Conservation (phyloP, 2,113 vertebrate genomes). For the Caretta caretta region DNA sequence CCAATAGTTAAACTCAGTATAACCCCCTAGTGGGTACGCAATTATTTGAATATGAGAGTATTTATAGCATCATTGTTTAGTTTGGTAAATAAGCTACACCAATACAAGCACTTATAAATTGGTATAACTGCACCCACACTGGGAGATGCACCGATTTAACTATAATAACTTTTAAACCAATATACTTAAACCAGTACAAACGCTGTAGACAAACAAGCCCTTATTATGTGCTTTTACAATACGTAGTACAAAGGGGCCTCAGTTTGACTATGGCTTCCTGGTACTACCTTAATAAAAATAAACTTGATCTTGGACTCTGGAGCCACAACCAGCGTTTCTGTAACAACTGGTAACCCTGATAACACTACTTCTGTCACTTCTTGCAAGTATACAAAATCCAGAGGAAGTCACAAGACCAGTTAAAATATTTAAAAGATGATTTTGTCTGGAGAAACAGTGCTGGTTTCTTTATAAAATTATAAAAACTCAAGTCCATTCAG, state of each 20-base stretch:
- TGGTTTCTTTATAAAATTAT: background rate
- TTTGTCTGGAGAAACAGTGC: background rate
- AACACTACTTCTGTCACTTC: background rate
- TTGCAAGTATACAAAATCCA: accelerated
- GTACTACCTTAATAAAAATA: background rate
- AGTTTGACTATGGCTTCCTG: background rate
- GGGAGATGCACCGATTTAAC: background rate
- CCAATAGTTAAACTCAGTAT: background rate
- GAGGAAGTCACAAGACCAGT: background rate
- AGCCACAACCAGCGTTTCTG: accelerated
- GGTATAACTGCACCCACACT: background rate
- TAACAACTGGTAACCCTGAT: background rate
- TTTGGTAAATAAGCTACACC: background rate
- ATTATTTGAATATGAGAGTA: background rate
- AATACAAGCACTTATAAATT: background rate
- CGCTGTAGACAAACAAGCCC: background rate
- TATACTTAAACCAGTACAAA: background rate
- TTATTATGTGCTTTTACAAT: background rate
- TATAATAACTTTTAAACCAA: background rate
- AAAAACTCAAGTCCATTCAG: too few species aligned
- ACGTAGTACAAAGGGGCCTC: background rate
- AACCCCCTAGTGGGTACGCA: background rate
- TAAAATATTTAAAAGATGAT: background rate
- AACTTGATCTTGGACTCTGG: background rate
- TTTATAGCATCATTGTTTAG: background rate